These are phyloP conservation scores for Hystrix brachyura DNA, from an alignment of 2,113 vertebrate genomes.

Conservation along the genomic window DNA sequence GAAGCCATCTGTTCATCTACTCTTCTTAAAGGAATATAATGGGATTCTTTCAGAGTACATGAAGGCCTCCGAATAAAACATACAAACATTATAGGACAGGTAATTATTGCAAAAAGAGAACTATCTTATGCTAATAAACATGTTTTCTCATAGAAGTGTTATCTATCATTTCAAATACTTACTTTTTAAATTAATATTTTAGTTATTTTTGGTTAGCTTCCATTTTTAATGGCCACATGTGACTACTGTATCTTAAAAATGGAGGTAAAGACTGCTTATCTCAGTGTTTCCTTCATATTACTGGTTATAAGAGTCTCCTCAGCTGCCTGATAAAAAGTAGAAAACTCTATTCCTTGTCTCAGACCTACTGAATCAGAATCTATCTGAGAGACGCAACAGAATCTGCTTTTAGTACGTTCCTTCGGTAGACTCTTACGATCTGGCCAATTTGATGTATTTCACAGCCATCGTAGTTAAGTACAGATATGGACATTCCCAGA, in stretches of 20 bases:
- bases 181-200: not conserved
- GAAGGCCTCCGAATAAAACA: conserved; percentile 19
- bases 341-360: not conserved
- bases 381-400: not conserved
- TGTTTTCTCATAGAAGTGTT: not conserved
- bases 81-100: not conserved
- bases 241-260: not conserved
- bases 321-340: not conserved
- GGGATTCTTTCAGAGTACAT: not conserved
- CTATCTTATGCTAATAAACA: not conserved
- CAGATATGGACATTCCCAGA: not conserved
- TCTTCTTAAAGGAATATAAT: not conserved
- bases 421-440: not conserved
- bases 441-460: not conserved
- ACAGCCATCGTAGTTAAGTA: not conserved
- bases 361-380: not conserved
- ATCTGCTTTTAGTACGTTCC: not conserved
- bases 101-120: not conserved
- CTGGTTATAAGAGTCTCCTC: not conserved
- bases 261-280: not conserved
- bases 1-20: not conserved
- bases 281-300: conserved; percentile 16
- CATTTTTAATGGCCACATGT: not conserved
- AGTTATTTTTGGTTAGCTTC: not conserved
- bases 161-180: not conserved